A percentile compares a stretch with the other conserved stretches of the same genome.
Evolutionary conservation across 2,113 vertebrate species (phyloP).

Genomic region (Anseranas semipalmata): DNA sequence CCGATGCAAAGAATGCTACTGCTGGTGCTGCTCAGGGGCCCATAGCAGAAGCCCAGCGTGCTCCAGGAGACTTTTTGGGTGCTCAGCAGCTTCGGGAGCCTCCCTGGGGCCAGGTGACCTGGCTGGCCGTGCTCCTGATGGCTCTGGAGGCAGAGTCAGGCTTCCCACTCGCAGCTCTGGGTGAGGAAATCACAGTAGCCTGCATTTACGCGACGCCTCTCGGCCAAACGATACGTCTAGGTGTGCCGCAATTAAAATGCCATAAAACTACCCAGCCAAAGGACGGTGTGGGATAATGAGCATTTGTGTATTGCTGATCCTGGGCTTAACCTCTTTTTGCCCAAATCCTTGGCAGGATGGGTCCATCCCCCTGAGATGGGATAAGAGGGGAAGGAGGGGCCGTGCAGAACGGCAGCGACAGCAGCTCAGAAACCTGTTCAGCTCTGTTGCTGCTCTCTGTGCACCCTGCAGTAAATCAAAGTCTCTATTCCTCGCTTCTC

Average conservation of each 20-base stretch:
- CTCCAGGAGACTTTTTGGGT: background rate
- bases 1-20: background rate
- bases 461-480: background rate
- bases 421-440: background rate
- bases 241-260: background rate
- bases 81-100: background rate
- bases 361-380: background rate
- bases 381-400: background rate
- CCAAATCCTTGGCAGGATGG: background rate
- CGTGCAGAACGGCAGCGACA: rapidly evolving
- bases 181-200: background rate
- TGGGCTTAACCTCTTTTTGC: background rate
- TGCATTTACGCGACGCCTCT: background rate
- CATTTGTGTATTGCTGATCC: background rate
- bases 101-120: background rate
- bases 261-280: background rate
- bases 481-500: background rate
- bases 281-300: background rate
- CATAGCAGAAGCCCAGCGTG: background rate
- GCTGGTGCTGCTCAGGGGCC: background rate
- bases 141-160: background rate
- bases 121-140: background rate
- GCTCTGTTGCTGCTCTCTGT: rapidly evolving
- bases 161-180: background rate
- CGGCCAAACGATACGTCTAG: background rate